Conservation (phyloP, 1,140 invertebrate genomes). For the Cydia amplana region DNA sequence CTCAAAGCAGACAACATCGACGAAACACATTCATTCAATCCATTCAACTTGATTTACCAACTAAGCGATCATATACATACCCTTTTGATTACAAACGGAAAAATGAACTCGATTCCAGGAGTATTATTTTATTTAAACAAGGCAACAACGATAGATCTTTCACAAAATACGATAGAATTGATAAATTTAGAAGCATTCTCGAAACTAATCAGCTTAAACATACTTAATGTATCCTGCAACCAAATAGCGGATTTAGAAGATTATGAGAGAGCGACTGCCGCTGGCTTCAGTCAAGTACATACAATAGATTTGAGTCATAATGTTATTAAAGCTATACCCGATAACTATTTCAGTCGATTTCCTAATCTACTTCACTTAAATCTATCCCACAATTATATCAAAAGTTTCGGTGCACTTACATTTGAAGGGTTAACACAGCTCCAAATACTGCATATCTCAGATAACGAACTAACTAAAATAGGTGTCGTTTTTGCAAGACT, state of each 20-base stretch:
- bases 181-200: slow-evolving; percentile 8
- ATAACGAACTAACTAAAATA: slow-evolving; percentile 16
- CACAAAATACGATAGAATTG: slow-evolving; percentile 14
- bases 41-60: background rate
- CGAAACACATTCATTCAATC: background rate
- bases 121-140: background rate
- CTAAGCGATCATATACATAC: background rate
- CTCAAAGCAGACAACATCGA: background rate
- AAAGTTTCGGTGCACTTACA: background rate
- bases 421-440: slow-evolving; percentile 26
- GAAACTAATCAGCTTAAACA: background rate
- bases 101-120: background rate
- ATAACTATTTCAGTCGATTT: slow-evolving; percentile 24
- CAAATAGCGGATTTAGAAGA: slow-evolving; percentile 8
- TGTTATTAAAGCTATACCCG: slow-evolving; percentile 2
- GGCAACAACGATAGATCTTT: slow-evolving; percentile 7
- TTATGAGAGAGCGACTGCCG: background rate
- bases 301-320: slow-evolving; percentile 24
- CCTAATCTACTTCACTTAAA: slow-evolving; percentile 6
- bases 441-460: background rate
- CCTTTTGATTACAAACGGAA: background rate
- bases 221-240: slow-evolving; percentile 10
- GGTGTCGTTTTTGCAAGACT: slow-evolving; percentile 2
- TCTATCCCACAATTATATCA: slow-evolving; percentile 1
- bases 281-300: background rate